Percentiles rank a stretch among this genome's conserved stretches.
phyloP scores from a whole-genome alignment of 1,140 invertebrate species.

The Trypoxylus dichotomus region DNA sequence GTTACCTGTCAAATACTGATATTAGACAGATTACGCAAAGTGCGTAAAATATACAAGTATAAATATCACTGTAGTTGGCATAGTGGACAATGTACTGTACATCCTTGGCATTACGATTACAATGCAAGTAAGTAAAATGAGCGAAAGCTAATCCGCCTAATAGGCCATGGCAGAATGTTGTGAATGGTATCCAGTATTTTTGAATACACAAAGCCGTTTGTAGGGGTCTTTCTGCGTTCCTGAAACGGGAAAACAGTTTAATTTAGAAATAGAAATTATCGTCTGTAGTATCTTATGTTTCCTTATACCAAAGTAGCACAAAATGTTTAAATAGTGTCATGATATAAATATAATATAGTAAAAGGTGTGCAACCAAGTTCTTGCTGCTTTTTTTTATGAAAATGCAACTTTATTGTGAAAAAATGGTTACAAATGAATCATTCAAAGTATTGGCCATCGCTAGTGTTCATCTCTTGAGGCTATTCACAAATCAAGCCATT shows the following conservation, averaged over 20 bases:
- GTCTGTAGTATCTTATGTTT: too few species aligned
- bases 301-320: too few species aligned
- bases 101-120: slow-evolving; percentile 44
- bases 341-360: too few species aligned
- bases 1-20: slow-evolving; percentile 51
- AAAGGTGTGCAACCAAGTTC: too few species aligned
- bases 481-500: too few species aligned
- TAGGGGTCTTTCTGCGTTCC: slow-evolving; percentile 38
- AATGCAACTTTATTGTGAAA: too few species aligned
- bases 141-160: slow-evolving; percentile 49
- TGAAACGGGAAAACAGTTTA: neutral
- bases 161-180: slow-evolving; percentile 49
- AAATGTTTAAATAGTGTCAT: too few species aligned
- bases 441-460: too few species aligned
- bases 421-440: too few species aligned
- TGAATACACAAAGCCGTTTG: slow-evolving; percentile 46
- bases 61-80: slow-evolving; percentile 50
- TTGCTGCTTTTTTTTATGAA: too few species aligned
- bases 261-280: too few species aligned
- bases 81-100: slow-evolving; percentile 48
- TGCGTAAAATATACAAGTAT: slow-evolving; percentile 48
- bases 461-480: too few species aligned
- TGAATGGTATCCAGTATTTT: slow-evolving; percentile 49
- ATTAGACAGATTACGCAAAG: slow-evolving; percentile 49
- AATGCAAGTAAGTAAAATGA: slow-evolving; percentile 48